A percentile compares a stretch with the other conserved stretches of the same genome.
Evolutionary conservation across 1,140 invertebrate genomes (phyloP).

Genomic region (Euura lappo): DNA sequence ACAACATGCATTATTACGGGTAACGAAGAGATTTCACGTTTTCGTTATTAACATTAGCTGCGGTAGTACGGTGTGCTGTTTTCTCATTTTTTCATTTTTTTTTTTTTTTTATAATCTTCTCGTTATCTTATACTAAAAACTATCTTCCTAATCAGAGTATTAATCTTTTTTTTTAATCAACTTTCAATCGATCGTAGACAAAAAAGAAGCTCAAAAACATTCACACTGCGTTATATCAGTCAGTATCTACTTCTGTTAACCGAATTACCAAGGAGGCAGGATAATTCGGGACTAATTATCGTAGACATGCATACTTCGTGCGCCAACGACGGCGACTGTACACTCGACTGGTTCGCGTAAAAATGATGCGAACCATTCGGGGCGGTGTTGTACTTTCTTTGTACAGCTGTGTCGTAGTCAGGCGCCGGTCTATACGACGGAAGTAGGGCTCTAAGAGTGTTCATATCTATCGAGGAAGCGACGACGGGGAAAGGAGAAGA

Average conservation of each 20-base stretch:
- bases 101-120: too few species aligned
- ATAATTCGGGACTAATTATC: slow-evolving; percentile 53
- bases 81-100: background rate
- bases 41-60: too few species aligned
- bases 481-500: slow-evolving; percentile 55
- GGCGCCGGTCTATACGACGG: slow-evolving; percentile 91
- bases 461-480: slow-evolving; percentile 58
- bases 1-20: background rate
- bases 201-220: too few species aligned
- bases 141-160: background rate
- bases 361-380: slow-evolving; percentile 53
- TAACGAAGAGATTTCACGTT: background rate
- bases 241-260: slow-evolving; percentile 55
- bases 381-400: slow-evolving; percentile 72
- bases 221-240: slow-evolving; percentile 11
- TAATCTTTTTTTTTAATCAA: too few species aligned
- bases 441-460: slow-evolving; percentile 71
- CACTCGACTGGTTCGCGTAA: slow-evolving; percentile 55
- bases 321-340: background rate
- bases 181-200: too few species aligned
- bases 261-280: slow-evolving; percentile 50
- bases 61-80: background rate
- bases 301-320: slow-evolving; percentile 23
- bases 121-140: background rate
- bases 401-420: slow-evolving; percentile 92